Conservation (phyloP, 2,797 vertebrate species). For the Sparus aurata region DNA sequence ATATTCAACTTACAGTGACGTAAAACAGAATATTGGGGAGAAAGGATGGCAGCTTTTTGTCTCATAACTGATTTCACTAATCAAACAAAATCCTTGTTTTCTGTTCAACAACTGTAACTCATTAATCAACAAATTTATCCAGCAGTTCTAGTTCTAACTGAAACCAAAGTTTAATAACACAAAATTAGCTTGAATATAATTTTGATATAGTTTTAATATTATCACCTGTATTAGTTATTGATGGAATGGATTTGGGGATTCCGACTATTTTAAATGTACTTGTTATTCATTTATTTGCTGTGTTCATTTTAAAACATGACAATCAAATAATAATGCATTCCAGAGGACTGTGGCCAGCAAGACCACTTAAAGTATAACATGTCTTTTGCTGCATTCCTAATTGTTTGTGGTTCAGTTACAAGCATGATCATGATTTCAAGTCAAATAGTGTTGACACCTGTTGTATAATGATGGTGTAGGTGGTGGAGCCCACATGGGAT, state of each 20-base stretch:
- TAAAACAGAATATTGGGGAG: background rate
- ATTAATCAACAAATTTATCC: background rate
- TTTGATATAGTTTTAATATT: no score
- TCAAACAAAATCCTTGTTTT: background rate
- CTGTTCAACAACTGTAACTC: background rate
- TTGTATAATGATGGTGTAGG: slow-evolving; percentile 43
- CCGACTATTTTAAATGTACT: background rate
- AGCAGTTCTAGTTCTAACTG: background rate
- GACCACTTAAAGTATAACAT: background rate
- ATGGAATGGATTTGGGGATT: background rate
- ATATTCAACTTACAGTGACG: background rate
- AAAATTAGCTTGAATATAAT: background rate
- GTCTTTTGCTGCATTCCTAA: background rate
- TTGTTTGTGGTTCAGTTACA: slow-evolving; percentile 49
- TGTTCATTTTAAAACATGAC: background rate
- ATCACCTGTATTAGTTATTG: background rate
- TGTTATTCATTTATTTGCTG: background rate
- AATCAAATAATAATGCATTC: background rate
- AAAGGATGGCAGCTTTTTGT: slow-evolving; percentile 1
- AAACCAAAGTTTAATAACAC: background rate
- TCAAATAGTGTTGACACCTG: slow-evolving; percentile 43
- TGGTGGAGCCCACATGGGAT: slow-evolving; percentile 58
- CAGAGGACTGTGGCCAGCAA: background rate
- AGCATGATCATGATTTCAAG: slow-evolving; percentile 38
- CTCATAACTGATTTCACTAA: background rate